A percentile compares a stretch with the other conserved stretches of the same genome.
Evolutionary conservation across 2,113 vertebrate genomes (phyloP).

Genomic region (Cercocebus atys): DNA sequence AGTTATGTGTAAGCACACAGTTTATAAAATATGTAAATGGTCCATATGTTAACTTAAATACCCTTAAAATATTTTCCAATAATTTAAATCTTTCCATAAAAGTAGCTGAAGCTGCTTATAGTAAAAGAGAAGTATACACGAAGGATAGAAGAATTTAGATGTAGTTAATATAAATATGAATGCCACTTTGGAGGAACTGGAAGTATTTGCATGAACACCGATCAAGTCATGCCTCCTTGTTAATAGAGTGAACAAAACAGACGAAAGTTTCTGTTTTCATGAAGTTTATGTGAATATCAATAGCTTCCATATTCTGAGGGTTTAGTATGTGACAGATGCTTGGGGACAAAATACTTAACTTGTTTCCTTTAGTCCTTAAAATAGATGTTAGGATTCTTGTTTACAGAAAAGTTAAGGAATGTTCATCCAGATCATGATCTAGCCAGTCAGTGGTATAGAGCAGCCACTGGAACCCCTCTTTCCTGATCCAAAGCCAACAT

Average conservation of each 20-base stretch:
- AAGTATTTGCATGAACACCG: neutral
- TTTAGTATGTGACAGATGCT: neutral
- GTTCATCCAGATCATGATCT: neutral
- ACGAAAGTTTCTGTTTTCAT: neutral
- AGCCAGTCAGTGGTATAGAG: neutral
- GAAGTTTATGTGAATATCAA: neutral
- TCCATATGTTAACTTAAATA: slow-evolving; percentile 52
- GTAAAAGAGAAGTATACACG: neutral
- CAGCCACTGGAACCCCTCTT: neutral
- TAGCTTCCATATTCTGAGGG: neutral
- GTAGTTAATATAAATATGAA: neutral
- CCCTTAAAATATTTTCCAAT: slow-evolving; percentile 60
- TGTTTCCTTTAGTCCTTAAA: neutral
- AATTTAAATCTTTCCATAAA: slow-evolving; percentile 55
- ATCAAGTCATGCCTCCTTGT: neutral
- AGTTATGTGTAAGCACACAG: slow-evolving; percentile 67
- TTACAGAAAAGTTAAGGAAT: neutral
- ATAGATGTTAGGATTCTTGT: neutral
- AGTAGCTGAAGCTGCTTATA: neutral
- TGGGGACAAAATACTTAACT: neutral
- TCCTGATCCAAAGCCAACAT: neutral
- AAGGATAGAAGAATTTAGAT: neutral
- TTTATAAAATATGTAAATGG: slow-evolving; percentile 64
- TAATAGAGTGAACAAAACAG: neutral
- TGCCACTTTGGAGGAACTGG: neutral